Evolutionary conservation across 64 coral and sea anemone species (phyloP), one percentile per base, ranked within the genome.

Genomic region (Acropora yongei): DNA sequence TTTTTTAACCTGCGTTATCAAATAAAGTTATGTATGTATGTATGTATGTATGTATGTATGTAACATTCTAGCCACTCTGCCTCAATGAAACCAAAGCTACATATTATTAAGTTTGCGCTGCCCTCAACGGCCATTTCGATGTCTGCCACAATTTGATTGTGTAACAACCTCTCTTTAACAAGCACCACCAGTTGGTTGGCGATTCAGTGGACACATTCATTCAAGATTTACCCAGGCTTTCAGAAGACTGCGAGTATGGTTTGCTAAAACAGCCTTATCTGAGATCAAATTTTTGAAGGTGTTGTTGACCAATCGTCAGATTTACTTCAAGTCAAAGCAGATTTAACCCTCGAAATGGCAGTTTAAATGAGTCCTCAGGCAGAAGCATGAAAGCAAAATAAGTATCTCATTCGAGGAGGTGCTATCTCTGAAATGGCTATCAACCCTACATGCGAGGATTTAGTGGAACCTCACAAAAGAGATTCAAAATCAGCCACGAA

Each of bases 171-270:
- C 82, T 61, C 50, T 91, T 91, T 84, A 91, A 95, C 65, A 79
- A 86, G 80, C 77, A 44, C 5, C 17, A 51, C 4, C 65, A 74
- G 19, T 18, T 18, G 1, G 53, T 41, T 18, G 89, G 84, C 5
- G 86, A 92, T 40, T 77, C 86, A 44, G 49, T 96, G 20, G 80
- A 96, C 43, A 89, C 72, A 77, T 93, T 90, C 78, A 90, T 96
- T 17, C 87, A 96, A 80, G 80, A 87, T 81, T 18, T 55, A 7
- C 10, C 5, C 51, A 55, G 51, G 10, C 10, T 55, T 7, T 5
- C 4, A 55, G 51, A 55, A 55, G 10, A 55, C 10, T 55, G 51
- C 51, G 10, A 89, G 44, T 78, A 93, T 20, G 90, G 90, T 86
- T 60, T 86, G 13, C 51, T 96, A 47, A 89, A 60, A 47, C 73